These are phyloP conservation scores for Tangara arthus DNA, from an alignment of 2,797 vertebrate species.

Conservation along the genomic window DNA sequence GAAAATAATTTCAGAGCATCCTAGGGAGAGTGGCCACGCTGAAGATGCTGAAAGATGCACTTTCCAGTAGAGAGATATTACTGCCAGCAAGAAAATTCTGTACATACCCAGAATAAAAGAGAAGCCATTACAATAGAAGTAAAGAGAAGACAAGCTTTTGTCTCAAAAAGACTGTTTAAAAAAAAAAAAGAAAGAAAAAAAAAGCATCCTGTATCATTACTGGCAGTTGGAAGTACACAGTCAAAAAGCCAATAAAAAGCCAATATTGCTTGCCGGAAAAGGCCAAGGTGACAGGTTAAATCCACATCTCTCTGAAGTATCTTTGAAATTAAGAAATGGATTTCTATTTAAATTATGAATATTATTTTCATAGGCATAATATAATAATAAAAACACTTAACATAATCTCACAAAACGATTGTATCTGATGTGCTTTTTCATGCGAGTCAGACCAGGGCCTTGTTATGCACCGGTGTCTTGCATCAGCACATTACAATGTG, in stretches of 20 bases:
- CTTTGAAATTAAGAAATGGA: neutral
- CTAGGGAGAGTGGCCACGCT: neutral
- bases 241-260: neutral
- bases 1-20: neutral
- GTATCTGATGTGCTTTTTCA: neutral
- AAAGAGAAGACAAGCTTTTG: neutral
- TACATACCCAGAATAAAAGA: neutral
- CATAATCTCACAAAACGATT: neutral
- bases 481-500: neutral
- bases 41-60: neutral
- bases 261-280: neutral
- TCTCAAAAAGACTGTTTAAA: neutral
- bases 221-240: neutral
- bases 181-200: neutral
- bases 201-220: rapidly evolving
- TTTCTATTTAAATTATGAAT: neutral
- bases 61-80: neutral
- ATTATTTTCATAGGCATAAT: neutral
- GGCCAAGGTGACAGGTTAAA: neutral
- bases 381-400: neutral
- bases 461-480: rapidly evolving
- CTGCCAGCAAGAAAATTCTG: neutral
- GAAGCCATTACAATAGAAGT: neutral
- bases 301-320: rapidly evolving
- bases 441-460: neutral